Evolutionary conservation across 2,113 vertebrate genomes (phyloP), one percentile per base, ranked within the genome.

Genomic region (Ictalurus punctatus): DNA sequence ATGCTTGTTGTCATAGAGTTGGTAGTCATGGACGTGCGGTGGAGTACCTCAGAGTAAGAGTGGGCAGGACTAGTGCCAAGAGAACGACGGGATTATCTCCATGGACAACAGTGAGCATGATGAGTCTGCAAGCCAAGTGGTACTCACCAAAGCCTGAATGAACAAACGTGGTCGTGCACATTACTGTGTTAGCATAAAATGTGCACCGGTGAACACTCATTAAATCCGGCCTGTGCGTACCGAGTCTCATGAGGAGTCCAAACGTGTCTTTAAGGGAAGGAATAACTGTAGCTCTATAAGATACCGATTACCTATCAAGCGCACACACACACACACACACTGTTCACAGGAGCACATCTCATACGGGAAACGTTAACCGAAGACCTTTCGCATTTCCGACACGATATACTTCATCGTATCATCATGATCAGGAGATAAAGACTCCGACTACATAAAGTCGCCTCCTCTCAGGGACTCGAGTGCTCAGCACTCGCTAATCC

Each of bases 21-120:
- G 14, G 88, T 88, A 6, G 93, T 87, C 34, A 89, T 79, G 86
- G 92, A 85, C 89, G 94, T 91, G 65, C 91, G 93, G 94, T 87
- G 94, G 92, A 79, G 91, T 71, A 96, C 94, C 87, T 93, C 92
- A 14, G 94, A 90, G 90, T 91, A 93, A 67, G 93, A 95, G 92
- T 93, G 93, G 93, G 93, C 84, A 10, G 93, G 93, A 86, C 87
- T 91, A 92, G 92, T 95, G 95, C 92, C 93, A 92, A 95, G 91
- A 95, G 91, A 95, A 93, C 23, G 19, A 87, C 12, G 73, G 78
- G 69, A 65, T 86, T 90, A 90, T 80, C 86, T 85, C 83, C 87
- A 80, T 44, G 69, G 82, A 82, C 83, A 74, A 87, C 63, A 86
- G 93, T 89, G 93, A 91, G 92, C 92, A 92, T 84, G 90, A 90